Evolutionary conservation across 2,797 vertebrate species (phyloP).

Genomic region (Rhinella marina): DNA sequence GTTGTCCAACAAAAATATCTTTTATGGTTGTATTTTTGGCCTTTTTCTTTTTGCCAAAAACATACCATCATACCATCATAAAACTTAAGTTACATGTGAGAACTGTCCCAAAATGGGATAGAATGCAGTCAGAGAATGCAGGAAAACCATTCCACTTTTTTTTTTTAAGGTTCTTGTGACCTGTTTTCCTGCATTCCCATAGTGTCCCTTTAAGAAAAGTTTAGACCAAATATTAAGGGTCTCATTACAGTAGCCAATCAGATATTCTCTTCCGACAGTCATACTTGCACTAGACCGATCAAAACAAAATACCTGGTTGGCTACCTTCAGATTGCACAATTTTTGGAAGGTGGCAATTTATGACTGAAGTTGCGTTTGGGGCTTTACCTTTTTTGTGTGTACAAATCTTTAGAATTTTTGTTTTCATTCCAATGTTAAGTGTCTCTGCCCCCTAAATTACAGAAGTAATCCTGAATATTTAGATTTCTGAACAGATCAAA

Average conservation of each 20-base stretch:
- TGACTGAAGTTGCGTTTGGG: not conserved
- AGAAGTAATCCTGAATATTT: not conserved
- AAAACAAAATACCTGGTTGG: constrained; percentile 10
- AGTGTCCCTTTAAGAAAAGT: constrained; percentile 10
- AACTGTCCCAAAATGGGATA: not conserved
- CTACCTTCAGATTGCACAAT: not conserved
- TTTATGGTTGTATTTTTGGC: not conserved
- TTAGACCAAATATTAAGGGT: not conserved
- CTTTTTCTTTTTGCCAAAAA: not conserved
- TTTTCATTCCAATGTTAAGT: not conserved
- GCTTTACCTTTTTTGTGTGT: not conserved
- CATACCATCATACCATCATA: no score
- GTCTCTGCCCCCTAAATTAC: not conserved
- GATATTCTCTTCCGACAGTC: not conserved
- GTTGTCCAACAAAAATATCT: no score
- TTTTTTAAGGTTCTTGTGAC: not conserved
- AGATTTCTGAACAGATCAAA: not conserved
- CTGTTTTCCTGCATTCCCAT: no score
- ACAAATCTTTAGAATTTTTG: not conserved
- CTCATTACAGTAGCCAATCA: not conserved
- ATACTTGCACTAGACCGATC: constrained; percentile 6
- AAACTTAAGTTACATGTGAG: not conserved
- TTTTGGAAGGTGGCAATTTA: constrained; percentile 21
- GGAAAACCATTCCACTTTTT: not conserved
- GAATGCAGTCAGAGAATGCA: not conserved